Percentiles rank a stretch among this genome's conserved stretches.
Conservation (phyloP, 2,797 vertebrate genomes). For the Psittacula derbiana region DNA sequence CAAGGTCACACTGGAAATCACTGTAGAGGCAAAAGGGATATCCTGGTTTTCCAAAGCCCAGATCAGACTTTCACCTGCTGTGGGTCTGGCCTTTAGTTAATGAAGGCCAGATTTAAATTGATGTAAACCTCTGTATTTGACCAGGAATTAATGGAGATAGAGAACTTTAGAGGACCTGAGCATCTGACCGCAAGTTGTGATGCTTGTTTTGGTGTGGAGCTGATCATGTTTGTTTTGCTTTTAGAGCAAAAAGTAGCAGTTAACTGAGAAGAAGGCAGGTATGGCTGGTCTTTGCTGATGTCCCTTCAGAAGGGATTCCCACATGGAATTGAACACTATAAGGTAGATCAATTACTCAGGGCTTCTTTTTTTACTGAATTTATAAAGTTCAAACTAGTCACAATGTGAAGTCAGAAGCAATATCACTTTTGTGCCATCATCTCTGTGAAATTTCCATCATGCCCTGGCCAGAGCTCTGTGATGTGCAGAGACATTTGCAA, state of each 20-base stretch:
- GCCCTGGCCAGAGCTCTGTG: background rate
- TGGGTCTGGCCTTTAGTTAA: background rate
- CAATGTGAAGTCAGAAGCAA: background rate
- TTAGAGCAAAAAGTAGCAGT: background rate
- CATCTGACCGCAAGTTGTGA: background rate
- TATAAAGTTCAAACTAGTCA: background rate
- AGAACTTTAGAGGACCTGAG: background rate
- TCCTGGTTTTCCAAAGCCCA: background rate
- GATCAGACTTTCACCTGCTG: background rate
- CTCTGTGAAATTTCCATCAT: background rate
- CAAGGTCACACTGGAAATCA: background rate
- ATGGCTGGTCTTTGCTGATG: background rate
- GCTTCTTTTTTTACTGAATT: background rate
- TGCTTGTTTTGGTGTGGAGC: background rate
- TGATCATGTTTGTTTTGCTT: rapidly evolving
- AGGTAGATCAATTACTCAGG: background rate
- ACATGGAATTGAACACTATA: rapidly evolving
- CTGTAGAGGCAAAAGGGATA: background rate
- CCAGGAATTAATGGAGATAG: background rate
- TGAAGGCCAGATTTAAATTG: background rate
- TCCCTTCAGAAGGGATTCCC: background rate
- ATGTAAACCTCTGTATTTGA: background rate
- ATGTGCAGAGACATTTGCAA: background rate
- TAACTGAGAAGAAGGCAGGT: background rate
- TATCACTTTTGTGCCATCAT: background rate